These are phyloP conservation scores for Sula dactylatra DNA, from an alignment of 2,113 vertebrate species.

Conservation along the genomic window DNA sequence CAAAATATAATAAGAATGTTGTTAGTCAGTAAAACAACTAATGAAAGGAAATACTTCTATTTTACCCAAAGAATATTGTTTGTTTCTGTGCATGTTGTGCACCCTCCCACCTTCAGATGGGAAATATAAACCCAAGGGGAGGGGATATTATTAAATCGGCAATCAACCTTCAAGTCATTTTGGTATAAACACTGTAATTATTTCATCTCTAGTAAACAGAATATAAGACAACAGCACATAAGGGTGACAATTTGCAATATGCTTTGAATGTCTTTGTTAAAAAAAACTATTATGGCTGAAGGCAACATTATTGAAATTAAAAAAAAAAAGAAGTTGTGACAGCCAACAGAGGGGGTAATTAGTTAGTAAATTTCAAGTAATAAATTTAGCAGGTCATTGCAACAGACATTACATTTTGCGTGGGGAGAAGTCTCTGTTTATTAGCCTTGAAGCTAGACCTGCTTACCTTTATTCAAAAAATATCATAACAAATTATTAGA, in stretches of 20 bases:
- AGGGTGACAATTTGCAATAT: slow-evolving; percentile 45
- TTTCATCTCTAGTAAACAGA: slow-evolving; percentile 48
- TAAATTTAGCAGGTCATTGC: slow-evolving; percentile 8
- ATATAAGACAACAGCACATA: slow-evolving; percentile 41
- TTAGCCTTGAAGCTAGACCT: neutral
- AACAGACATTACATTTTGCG: neutral
- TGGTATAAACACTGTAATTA: slow-evolving; percentile 52
- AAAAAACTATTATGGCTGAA: slow-evolving; percentile 33
- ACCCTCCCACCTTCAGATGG: slow-evolving; percentile 36
- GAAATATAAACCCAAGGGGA: slow-evolving; percentile 30
- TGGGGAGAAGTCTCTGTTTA: neutral
- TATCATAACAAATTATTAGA: neutral
- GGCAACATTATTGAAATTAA: neutral
- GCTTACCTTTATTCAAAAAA: neutral
- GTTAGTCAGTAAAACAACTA: slow-evolving; percentile 11
- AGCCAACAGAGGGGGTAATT: neutral
- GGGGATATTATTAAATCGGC: slow-evolving; percentile 42
- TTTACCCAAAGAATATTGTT: slow-evolving; percentile 28
- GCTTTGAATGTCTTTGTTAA: slow-evolving; percentile 46
- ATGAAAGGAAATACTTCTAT: slow-evolving; percentile 17
- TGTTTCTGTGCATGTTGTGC: neutral
- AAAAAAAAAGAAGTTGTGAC: neutral
- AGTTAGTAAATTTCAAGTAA: slow-evolving; percentile 11
- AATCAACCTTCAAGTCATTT: slow-evolving; percentile 49
- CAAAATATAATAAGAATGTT: slow-evolving; percentile 23